Base-by-base conservation (phyloP, 2,113 vertebrate species). In the Myotis yumanensis region DNA sequence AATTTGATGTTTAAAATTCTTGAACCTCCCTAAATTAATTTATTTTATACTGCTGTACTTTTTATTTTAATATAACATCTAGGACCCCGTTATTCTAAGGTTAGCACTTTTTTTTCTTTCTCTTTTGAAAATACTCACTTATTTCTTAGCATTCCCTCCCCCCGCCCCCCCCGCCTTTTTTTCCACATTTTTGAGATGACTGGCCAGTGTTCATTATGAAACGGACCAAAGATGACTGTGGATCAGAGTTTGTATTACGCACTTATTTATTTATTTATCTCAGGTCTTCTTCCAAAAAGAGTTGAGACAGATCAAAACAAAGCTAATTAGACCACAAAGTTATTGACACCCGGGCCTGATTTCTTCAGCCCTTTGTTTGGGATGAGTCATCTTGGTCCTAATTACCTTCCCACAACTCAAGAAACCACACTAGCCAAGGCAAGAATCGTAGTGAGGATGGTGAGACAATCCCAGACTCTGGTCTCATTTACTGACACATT, bases 291-390 rank as follows among this genome's bases (percentile, higher is more conserved):
- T 62, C 32, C 30, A 91, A 85, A 76, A 92, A 14, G 4, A 89
- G 57, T n/a, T 91, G 62, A 84, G n/a, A 77, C 4, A 22, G 16
- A 85, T 85, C 59, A 92, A 93, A 93, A 35, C n/a, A 90, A 92
- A 94, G 32, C 28, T 94, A 37, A 52, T 57, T n/a, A 79, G 93
- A 85, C 16, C 57, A 52, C 59, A 91, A 11, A 28, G 62, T 43
- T 46, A 69, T 2, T 7, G 17, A 79, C 25, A 57, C 16, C 25
- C 5, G 25, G 22, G 30, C 20, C 32, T 92, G 4, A 57, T 85
- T 93, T 89, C 77, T 51, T 71, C n/a, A 32, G 12, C 7, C 9
- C 52, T 32, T 37, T 69, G 3, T 76, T 93, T 46, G 85, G 15
- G 4, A 32, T 25, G 23, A 94, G 35, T 83, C 68, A 75, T 48